Base-by-base conservation (phyloP, 2,113 vertebrate genomes). In the Eptesicus fuscus region DNA sequence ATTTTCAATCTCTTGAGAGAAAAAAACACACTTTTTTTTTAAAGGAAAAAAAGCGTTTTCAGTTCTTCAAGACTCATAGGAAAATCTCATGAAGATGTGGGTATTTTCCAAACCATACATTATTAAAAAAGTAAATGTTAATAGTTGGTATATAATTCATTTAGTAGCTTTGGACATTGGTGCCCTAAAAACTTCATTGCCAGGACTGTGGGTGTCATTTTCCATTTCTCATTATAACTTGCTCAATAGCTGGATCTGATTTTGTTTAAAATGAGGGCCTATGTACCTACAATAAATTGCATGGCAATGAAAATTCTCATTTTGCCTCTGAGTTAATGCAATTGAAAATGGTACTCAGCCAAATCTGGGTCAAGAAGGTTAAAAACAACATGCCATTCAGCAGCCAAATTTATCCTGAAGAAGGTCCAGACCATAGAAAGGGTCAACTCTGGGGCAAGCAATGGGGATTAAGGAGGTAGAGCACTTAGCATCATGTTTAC, bases 91-190 rank as follows among this genome's bases (percentile, higher is more conserved):
- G 78, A 61, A 63, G 37, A 91, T 91, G 51, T 59, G 37, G 85
- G n/a, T 93, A 47, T 93, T 91, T 95, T 89, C 71, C 90, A 93
- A 84, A 77, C 61, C 51, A 67, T 59, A 90, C 49, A 28, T 71
- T 91, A 67, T 53, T 70, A 49, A 80, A 73, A 79, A 83, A 49
- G 17, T 87, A 61, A 63, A 84, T 47, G 49, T 80, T 95, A 76
- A 49, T 77, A 61, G 65, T 16, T 86, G 73, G 47, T 22, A 20
- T 74, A 51, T 77, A 51, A 65, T 73, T 95, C 22, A 37, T 16
- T 90, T 90, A 77, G 61, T 94, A 82, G 40, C 56, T 86, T 22
- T 89, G 87, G 47, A 10, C 20, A 53, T 69, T 8, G 23, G 20
- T 42, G 11, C 47, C 22, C 32, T 67, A 77, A 65, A 35, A 85